Percentiles rank a stretch among this genome's conserved stretches.
phyloP scores from a whole-genome alignment of 2,797 vertebrate genomes.

The Clarias platycephalus region DNA sequence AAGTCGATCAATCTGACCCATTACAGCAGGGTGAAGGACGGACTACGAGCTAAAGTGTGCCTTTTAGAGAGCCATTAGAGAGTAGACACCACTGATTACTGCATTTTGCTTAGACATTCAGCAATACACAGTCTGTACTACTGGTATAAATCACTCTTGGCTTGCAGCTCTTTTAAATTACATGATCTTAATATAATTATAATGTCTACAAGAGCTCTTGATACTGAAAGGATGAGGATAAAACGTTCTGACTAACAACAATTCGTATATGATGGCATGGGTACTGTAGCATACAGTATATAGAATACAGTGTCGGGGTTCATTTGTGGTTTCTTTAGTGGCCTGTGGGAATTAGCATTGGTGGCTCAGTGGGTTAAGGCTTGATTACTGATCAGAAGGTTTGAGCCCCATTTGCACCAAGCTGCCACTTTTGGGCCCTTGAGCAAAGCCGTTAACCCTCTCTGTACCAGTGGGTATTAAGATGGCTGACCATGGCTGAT shows the following conservation, averaged over 20 bases:
- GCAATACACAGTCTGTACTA: not conserved
- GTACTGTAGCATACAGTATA: no score
- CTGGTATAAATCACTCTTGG: not conserved
- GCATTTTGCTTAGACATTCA: conserved; percentile 8
- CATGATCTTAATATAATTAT: not conserved
- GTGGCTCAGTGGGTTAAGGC: no score
- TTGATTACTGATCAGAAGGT: no score
- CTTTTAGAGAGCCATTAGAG: conserved; percentile 37
- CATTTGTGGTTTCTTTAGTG: not conserved
- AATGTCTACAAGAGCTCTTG: not conserved
- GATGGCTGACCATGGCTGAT: no score
- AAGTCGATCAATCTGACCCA: conserved; percentile 39
- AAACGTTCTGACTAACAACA: not conserved
- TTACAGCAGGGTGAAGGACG: conserved; percentile 17
- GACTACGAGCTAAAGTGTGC: conserved; percentile 14
- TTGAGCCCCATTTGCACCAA: no score
- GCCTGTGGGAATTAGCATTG: not conserved
- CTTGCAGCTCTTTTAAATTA: conserved; percentile 14
- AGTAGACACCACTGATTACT: conserved; percentile 2
- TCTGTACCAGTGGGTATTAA: no score
- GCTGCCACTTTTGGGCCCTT: no score
- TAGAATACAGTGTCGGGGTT: no score
- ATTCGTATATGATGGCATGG: not conserved
- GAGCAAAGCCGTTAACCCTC: no score
- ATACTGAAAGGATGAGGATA: not conserved